phyloP scores from a whole-genome alignment of 2,888 invertebrate genomes.

The Drosophila formosana region DNA sequence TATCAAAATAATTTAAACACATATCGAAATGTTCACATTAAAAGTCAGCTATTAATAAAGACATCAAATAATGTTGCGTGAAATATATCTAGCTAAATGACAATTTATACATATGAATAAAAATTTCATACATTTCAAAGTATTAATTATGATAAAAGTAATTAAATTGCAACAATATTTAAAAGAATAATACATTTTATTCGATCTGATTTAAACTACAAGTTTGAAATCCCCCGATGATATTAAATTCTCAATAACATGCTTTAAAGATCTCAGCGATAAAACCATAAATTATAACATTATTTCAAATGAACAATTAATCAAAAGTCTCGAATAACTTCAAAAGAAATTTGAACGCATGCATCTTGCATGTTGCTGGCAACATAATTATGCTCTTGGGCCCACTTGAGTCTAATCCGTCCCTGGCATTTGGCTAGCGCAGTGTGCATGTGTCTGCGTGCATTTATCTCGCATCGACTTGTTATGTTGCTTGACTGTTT shows the following conservation, averaged over 20 bases:
- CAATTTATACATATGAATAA: too few relatives aligned
- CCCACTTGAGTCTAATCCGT: conserved; percentile 33
- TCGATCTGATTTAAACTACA: too few relatives aligned
- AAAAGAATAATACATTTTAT: too few relatives aligned
- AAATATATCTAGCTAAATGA: too few relatives aligned
- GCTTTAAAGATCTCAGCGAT: not conserved
- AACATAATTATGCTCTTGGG: conserved; percentile 14
- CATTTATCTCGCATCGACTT: conserved; percentile 68
- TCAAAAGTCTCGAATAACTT: not conserved
- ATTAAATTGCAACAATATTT: too few relatives aligned
- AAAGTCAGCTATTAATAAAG: too few relatives aligned
- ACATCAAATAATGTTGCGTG: too few relatives aligned
- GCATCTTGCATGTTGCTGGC: not conserved
- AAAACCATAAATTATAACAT: not conserved
- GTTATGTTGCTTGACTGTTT: conserved; percentile 63
- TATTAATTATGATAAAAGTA: too few relatives aligned
- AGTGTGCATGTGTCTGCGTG: conserved; percentile 53
- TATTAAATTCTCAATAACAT: not conserved
- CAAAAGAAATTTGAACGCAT: not conserved
- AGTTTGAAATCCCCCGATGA: too few relatives aligned
- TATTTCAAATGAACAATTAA: not conserved
- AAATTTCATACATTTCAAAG: too few relatives aligned
- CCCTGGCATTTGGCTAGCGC: conserved; percentile 40
- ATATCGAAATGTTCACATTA: too few relatives aligned
- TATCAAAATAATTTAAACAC: too few relatives aligned